Evolutionary conservation across 53 echinoderm and acorn worm species (phyloP).

Genomic region (Arbacia lixula): DNA sequence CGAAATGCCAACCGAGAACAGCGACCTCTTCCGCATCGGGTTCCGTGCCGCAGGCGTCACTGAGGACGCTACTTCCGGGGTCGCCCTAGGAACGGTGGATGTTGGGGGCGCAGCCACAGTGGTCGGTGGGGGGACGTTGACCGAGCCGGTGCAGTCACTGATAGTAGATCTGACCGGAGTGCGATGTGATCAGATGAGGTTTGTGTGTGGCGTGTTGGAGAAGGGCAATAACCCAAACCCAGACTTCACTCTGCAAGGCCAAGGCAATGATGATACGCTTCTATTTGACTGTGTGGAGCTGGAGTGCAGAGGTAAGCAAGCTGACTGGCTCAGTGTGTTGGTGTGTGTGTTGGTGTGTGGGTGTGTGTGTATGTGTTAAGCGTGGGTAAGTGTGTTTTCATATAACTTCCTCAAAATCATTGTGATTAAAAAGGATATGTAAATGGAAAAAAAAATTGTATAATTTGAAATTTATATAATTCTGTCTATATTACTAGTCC

Average conservation of each 20-base stretch:
- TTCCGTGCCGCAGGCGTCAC: conserved; percentile 48
- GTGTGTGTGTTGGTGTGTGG: too few relatives aligned
- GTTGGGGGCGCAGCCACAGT: not conserved
- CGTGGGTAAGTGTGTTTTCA: too few relatives aligned
- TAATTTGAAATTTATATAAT: too few relatives aligned
- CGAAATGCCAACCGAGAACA: conserved; percentile 47
- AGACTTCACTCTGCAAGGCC: conserved; percentile 71
- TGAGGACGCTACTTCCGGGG: conserved; percentile 3
- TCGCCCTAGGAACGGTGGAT: not conserved
- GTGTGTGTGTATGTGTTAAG: too few relatives aligned
- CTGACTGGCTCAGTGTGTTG: too few relatives aligned
- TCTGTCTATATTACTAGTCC: too few relatives aligned
- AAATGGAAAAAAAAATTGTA: too few relatives aligned
- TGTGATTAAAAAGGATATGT: too few relatives aligned
- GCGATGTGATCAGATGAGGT: conserved; percentile 77
- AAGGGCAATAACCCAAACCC: conserved; percentile 63
- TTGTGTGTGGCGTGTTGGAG: conserved; percentile 70
- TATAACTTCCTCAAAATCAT: too few relatives aligned
- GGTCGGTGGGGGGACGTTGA: conserved; percentile 16
- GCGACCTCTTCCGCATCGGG: conserved; percentile 61
- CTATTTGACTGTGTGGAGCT: conserved; percentile 7
- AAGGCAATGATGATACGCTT: conserved; percentile 34
- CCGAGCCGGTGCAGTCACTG: not conserved
- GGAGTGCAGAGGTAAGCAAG: conserved; percentile 29
- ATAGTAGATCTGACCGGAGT: conserved; percentile 63